phyloP scores from a whole-genome alignment of 2,797 vertebrate genomes.

The Danio tinwini region DNA sequence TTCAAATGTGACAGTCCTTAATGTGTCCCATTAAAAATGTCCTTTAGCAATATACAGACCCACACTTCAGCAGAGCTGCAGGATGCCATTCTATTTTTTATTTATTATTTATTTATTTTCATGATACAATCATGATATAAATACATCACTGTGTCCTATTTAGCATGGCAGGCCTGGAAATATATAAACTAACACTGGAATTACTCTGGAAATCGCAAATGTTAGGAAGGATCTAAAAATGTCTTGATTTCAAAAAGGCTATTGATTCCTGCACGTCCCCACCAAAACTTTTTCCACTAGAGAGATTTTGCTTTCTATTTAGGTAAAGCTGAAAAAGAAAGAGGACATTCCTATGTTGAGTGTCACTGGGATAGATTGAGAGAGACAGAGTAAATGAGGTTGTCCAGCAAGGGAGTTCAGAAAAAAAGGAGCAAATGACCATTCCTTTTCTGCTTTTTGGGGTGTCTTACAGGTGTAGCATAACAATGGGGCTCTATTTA shows the following conservation, averaged over 20 bases:
- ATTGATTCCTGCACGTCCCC: not conserved
- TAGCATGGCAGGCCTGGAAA: not conserved
- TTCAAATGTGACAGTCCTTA: not conserved
- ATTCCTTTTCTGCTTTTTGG: slow-evolving; percentile 15
- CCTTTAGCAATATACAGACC: not conserved
- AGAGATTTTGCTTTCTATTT: not conserved
- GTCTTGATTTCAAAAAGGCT: too few species aligned
- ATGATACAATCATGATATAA: not conserved
- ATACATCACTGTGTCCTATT: not conserved
- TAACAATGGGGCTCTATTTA: slow-evolving; percentile 52
- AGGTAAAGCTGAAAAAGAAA: not conserved
- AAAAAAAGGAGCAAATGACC: slow-evolving; percentile 19
- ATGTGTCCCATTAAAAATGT: not conserved
- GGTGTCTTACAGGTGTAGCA: slow-evolving; percentile 62
- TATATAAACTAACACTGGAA: not conserved
- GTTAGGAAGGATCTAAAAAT: too few species aligned
- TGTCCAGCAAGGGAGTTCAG: slow-evolving; percentile 27
- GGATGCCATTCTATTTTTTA: too few species aligned
- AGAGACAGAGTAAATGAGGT: slow-evolving; percentile 16
- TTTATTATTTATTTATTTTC: not conserved
- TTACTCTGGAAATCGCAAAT: not conserved
- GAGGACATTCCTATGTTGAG: slow-evolving; percentile 32
- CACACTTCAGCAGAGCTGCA: not conserved
- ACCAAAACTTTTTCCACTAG: not conserved
- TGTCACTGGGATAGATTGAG: not conserved